Evolutionary conservation across 2,888 invertebrate species (phyloP), one percentile per base, ranked within the genome.

Genomic region (Notodonta dromedarius): DNA sequence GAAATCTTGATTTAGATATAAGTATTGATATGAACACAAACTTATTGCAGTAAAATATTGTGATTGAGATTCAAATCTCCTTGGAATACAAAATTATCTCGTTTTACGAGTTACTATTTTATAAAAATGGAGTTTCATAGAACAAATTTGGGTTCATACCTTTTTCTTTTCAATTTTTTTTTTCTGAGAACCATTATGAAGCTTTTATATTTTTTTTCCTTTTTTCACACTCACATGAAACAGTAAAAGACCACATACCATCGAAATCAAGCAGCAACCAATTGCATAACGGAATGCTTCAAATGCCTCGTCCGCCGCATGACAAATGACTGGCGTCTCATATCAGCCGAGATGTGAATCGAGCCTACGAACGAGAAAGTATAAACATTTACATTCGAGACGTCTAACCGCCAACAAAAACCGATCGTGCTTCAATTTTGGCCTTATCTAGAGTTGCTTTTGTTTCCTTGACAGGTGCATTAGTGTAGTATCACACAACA

Each of bases 381-480:
- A 93, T 92, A 93, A 93, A 93, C 93, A 93, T 93, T 93, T 93
- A 92, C 92, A 90, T 93, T 91, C 79, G 84, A 82, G 77, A 79
- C 76, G 76, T 76, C 73, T 74, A 77, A 79, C 77, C 73, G 72
- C 78, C 76, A 79, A 81, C 80, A 84, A 81, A 83, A 83, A 83
- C 74, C 67, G 82, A 82, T 82, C 88, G 89, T 87, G 87, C 86
- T 82, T 90, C 90, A 90, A 91, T 91, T 92, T 89, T 83, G 75
- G 85, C 83, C 86, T 91, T 92, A 93, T 93, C 93, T 90, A 82
- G 83, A 76, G 78, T 76, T 71, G 82, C 84, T 88, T 90, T 93
- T 93, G 93, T 93, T 93, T 88, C 84, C 90, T 87, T 93, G 93
- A 93, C 93, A 93, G 93, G 92, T 93, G 92, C 93, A 93, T 93